Evolutionary conservation across 2,113 vertebrate genomes (phyloP).

Genomic region (Psophia crepitans): DNA sequence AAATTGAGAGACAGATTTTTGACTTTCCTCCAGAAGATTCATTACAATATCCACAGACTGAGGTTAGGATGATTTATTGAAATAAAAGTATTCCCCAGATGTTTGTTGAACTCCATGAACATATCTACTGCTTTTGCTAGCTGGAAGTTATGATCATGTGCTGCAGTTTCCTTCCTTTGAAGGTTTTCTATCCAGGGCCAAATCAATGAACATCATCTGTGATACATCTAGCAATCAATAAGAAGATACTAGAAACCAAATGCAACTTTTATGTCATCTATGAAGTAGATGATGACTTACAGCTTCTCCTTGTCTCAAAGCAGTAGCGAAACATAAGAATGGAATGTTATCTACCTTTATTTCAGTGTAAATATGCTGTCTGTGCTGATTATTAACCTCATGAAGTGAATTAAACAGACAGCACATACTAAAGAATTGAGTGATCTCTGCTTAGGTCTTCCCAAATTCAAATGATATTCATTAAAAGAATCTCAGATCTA

Average conservation of each 20-base stretch:
- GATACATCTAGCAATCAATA: background rate
- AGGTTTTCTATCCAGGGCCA: background rate
- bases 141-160: background rate
- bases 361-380: background rate
- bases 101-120: background rate
- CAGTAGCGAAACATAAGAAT: background rate
- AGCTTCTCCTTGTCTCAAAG: background rate
- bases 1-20: background rate
- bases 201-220: background rate
- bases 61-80: background rate
- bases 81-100: background rate
- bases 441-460: background rate
- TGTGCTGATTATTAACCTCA: background rate
- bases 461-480: background rate
- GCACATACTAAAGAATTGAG: background rate
- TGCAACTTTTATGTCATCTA: background rate
- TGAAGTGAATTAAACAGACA: background rate
- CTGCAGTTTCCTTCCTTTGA: background rate
- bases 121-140: background rate
- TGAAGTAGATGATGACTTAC: background rate
- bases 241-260: background rate
- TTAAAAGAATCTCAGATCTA: background rate
- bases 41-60: fast-evolving
- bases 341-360: background rate
- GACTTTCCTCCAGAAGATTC: background rate